These are phyloP conservation scores for Noctua janthina DNA, from an alignment of 2,888 invertebrate genomes.

Conservation along the genomic window DNA sequence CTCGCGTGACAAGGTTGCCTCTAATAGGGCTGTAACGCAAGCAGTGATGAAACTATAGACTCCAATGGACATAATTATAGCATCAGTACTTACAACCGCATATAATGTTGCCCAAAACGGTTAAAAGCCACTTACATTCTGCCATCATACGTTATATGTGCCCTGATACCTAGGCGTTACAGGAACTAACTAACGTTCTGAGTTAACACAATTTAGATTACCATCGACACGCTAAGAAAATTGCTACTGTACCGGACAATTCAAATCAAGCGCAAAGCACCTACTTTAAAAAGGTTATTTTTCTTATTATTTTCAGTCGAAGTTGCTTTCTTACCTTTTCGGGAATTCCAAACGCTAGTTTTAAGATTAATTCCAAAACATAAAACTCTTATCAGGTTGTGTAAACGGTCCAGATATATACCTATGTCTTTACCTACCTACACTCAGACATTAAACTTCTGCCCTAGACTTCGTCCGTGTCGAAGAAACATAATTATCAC, in stretches of 20 bases:
- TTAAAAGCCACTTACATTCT: neutral
- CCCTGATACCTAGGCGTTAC: neutral
- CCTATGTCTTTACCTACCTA: neutral
- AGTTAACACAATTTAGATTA: conserved; percentile 1
- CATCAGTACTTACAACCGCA: neutral
- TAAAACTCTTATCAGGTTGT: neutral
- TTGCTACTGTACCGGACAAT: neutral
- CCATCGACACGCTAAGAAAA: neutral
- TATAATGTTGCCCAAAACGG: neutral
- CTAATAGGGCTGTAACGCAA: neutral
- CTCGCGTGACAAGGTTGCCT: neutral
- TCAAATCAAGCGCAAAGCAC: neutral
- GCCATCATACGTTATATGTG: neutral
- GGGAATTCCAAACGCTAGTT: neutral
- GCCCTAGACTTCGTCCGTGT: neutral
- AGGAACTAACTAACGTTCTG: neutral
- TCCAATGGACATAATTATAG: neutral
- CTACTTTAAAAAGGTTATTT: neutral
- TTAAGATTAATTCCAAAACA: neutral
- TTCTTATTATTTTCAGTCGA: neutral
- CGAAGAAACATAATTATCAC: neutral
- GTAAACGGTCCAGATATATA: neutral
- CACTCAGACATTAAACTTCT: neutral
- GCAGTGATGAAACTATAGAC: too few species aligned
- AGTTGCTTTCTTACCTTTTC: conserved; percentile 1